These are phyloP conservation scores for Pseudoips prasinana DNA, from an alignment of 2,888 invertebrate genomes.

Conservation along the genomic window DNA sequence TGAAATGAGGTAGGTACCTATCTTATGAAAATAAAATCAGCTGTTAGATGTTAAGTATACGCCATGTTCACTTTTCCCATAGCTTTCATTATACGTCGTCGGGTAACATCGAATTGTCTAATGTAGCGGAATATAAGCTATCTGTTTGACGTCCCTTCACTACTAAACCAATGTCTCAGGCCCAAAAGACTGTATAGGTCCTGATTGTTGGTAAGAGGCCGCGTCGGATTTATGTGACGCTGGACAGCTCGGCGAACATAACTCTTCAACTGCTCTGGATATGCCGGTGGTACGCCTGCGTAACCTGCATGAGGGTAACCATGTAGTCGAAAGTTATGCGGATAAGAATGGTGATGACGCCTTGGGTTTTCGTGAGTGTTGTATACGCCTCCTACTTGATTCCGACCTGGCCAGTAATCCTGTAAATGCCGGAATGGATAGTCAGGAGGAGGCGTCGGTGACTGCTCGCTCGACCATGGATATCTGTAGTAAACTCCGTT, in stretches of 20 bases:
- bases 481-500: constrained; percentile 61
- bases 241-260: constrained; percentile 55
- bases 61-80: constrained; percentile 51
- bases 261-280: constrained; percentile 52
- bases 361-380: constrained; percentile 67
- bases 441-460: constrained; percentile 60
- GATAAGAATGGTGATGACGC: constrained; percentile 72
- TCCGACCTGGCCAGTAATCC: constrained; percentile 72
- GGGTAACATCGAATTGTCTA: constrained; percentile 79
- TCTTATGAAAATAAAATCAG: constrained; percentile 14
- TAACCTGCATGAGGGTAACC: constrained; percentile 48
- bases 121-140: constrained; percentile 52
- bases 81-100: constrained; percentile 78
- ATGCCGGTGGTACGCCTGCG: constrained; percentile 46
- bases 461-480: constrained; percentile 68
- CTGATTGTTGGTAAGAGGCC: constrained; percentile 57
- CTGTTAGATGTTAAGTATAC: constrained; percentile 19
- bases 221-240: constrained; percentile 50
- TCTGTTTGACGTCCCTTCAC: constrained; percentile 74
- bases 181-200: constrained; percentile 73
- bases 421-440: constrained; percentile 73
- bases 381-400: constrained; percentile 65
- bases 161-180: constrained; percentile 75
- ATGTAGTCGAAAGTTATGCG: constrained; percentile 62
- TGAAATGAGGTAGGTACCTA: constrained; percentile 1